Evolutionary conservation across 2,888 invertebrate species (phyloP).

Genomic region (Drosophila diplacantha): DNA sequence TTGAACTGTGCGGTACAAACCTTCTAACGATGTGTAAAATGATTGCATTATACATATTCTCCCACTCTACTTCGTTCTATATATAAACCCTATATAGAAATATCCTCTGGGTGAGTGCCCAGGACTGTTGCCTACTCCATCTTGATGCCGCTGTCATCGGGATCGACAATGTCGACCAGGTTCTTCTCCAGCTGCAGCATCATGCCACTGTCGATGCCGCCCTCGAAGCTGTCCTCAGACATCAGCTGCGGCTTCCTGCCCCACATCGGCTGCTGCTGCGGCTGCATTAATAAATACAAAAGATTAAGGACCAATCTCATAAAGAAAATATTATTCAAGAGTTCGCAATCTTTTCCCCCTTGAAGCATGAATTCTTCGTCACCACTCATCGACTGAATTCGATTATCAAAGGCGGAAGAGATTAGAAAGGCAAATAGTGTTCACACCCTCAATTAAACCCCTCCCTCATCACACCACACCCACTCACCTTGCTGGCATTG

Average conservation of each 20-base stretch:
- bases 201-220: conserved; percentile 83
- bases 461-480: background rate
- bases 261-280: conserved; percentile 36
- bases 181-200: conserved; percentile 82
- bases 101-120: conserved; percentile 15
- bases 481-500: conserved; percentile 56
- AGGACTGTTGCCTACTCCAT: conserved; percentile 57
- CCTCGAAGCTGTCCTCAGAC: conserved; percentile 67
- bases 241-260: conserved; percentile 52
- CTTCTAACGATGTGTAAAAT: conserved; percentile 55
- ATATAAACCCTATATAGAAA: conserved; percentile 32
- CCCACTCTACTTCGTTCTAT: conserved; percentile 10
- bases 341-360: background rate
- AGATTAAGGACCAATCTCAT: background rate
- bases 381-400: background rate
- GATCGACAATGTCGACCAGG: conserved; percentile 78
- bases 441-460: background rate
- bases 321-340: background rate
- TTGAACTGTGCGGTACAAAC: conserved; percentile 65
- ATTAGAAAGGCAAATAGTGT: conserved; percentile 1
- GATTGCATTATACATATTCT: conserved; percentile 46
- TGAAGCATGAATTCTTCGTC: background rate
- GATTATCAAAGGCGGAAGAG: background rate
- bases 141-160: conserved; percentile 74
- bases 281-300: conserved; percentile 11